A percentile compares a stretch with the other conserved stretches of the same genome.
phyloP scores from a whole-genome alignment of 2,888 invertebrate genomes.

The Heliconius ismenius region DNA sequence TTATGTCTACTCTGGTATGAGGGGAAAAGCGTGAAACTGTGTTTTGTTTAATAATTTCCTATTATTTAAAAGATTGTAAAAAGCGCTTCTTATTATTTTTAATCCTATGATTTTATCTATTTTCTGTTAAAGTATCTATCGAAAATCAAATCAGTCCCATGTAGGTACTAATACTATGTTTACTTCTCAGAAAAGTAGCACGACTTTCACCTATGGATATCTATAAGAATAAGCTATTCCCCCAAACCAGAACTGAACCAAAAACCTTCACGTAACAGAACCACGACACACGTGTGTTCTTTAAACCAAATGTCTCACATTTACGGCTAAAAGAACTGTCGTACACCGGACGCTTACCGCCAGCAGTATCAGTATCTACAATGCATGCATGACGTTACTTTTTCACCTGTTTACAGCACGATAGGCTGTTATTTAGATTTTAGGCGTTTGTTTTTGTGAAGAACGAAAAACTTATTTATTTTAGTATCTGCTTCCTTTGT shows the following conservation, averaged over 20 bases:
- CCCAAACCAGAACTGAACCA: background rate
- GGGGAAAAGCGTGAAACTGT: too few species aligned
- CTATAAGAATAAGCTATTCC: too few species aligned
- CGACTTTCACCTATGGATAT: too few species aligned
- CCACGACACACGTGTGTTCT: background rate
- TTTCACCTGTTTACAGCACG: slow-evolving; percentile 65
- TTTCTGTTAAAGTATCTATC: too few species aligned
- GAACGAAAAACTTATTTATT: slow-evolving; percentile 24
- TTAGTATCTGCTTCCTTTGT: slow-evolving; percentile 8
- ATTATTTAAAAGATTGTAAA: too few species aligned
- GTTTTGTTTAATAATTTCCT: too few species aligned
- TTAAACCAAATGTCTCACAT: slow-evolving; percentile 3
- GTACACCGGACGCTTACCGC: slow-evolving; percentile 62
- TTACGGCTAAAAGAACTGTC: slow-evolving; percentile 10
- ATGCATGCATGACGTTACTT: slow-evolving; percentile 54
- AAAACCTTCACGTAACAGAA: background rate
- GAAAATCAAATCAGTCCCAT: too few species aligned
- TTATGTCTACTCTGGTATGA: too few species aligned
- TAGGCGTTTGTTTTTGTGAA: slow-evolving; percentile 29
- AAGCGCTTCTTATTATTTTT: too few species aligned
- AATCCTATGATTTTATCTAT: too few species aligned
- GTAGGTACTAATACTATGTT: too few species aligned
- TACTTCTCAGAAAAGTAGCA: too few species aligned
- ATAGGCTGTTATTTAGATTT: slow-evolving; percentile 50
- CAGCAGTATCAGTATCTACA: slow-evolving; percentile 46